Evolutionary conservation across 2,113 vertebrate genomes (phyloP).

Genomic region (Uropsilus gracilis): DNA sequence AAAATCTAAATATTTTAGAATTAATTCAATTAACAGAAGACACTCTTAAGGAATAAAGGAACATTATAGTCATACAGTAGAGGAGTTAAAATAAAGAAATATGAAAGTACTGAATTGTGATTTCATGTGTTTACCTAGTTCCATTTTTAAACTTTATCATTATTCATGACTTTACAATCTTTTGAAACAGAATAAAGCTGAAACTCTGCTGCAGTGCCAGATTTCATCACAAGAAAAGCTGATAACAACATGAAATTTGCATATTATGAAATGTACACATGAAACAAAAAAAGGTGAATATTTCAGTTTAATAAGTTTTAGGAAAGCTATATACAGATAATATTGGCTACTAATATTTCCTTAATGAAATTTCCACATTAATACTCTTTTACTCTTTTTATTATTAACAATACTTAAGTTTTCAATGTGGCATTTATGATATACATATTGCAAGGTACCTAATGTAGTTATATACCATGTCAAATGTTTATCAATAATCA

Average conservation of each 20-base stretch:
- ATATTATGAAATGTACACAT: conserved; percentile 61
- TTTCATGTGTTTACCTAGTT: conserved; percentile 50
- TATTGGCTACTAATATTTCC: conserved; percentile 37
- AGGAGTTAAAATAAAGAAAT: conserved; percentile 58
- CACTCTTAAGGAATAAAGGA: background rate
- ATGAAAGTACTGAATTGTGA: conserved; percentile 30
- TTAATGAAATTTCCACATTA: conserved; percentile 55
- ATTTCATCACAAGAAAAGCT: conserved; percentile 48
- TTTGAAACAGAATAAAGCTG: conserved; percentile 51
- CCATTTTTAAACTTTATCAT: conserved; percentile 41
- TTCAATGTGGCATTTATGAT: conserved; percentile 65
- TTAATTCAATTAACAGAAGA: conserved; percentile 37
- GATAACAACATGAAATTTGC: conserved; percentile 25
- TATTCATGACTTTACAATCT: conserved; percentile 30
- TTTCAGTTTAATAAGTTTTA: conserved; percentile 60
- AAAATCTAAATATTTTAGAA: conserved; percentile 50
- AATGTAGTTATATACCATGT: conserved; percentile 59
- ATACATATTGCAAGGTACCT: conserved; percentile 64
- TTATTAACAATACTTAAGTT: conserved; percentile 60
- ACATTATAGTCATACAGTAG: conserved; percentile 41
- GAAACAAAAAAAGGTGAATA: conserved; percentile 62
- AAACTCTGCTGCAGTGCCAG: conserved; percentile 34
- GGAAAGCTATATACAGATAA: conserved; percentile 50
- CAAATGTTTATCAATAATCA: conserved; percentile 66
- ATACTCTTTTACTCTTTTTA: conserved; percentile 58